A percentile compares a stretch with the other conserved stretches of the same genome.
Conservation (phyloP, 2,888 invertebrate species). For the Acrobasis repandana region DNA sequence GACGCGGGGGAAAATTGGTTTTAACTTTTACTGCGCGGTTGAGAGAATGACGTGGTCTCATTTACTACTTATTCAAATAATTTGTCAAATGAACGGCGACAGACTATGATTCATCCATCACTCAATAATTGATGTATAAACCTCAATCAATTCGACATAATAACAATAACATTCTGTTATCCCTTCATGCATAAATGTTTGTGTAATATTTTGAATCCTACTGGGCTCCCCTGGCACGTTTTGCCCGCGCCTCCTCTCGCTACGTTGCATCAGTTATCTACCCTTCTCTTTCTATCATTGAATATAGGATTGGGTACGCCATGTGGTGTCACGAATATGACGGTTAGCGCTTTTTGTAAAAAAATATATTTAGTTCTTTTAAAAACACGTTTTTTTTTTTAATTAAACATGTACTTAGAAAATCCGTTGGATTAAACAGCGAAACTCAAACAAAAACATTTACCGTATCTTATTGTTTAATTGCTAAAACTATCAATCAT, state of each 20-base stretch:
- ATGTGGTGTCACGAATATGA: conserved; percentile 30
- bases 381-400: not conserved
- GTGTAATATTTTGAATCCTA: conserved; percentile 71
- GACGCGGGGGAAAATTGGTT: conserved; percentile 45
- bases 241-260: conserved; percentile 41
- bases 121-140: conserved; percentile 56
- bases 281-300: conserved; percentile 62
- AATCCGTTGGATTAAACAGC: not conserved
- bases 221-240: conserved; percentile 42
- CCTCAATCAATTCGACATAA: conserved; percentile 61
- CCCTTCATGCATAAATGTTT: conserved; percentile 79
- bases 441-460: not conserved
- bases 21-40: conserved; percentile 46
- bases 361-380: not conserved
- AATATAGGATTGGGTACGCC: conserved; percentile 42
- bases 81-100: conserved; percentile 56
- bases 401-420: not conserved
- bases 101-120: conserved; percentile 53
- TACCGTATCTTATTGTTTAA: not conserved
- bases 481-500: not conserved
- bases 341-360: conserved; percentile 22
- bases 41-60: conserved; percentile 48
- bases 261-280: conserved; percentile 52
- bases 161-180: conserved; percentile 70
- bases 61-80: conserved; percentile 55